A percentile compares a stretch with the other conserved stretches of the same genome.
phyloP scores from a whole-genome alignment of 2,113 vertebrate genomes.

The Pao palembangensis region DNA sequence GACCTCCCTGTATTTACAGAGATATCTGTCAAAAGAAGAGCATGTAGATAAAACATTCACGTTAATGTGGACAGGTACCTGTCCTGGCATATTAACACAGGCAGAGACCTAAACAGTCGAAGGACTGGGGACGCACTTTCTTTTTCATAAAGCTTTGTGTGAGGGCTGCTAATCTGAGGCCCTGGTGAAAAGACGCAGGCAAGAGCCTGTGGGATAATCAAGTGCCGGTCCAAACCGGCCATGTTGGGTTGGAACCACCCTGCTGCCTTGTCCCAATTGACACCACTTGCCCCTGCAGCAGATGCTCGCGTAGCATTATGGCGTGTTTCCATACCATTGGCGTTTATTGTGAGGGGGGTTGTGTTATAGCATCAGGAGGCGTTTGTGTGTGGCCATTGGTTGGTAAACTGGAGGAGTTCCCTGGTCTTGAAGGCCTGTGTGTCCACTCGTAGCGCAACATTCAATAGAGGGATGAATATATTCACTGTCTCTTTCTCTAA shows the following conservation, averaged over 20 bases:
- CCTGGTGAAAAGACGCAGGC: slow-evolving; percentile 4
- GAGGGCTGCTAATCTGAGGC: slow-evolving; percentile 3
- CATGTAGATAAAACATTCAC: too few relatives aligned
- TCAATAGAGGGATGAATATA: slow-evolving; percentile 34
- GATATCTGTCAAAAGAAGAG: too few relatives aligned
- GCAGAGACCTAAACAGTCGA: too few relatives aligned
- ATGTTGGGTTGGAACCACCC: slow-evolving; percentile 10
- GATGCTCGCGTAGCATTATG: slow-evolving; percentile 9
- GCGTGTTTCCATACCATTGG: slow-evolving; percentile 30
- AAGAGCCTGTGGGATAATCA: slow-evolving; percentile 14
- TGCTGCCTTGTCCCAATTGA: slow-evolving; percentile 1
- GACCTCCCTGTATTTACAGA: too few relatives aligned
- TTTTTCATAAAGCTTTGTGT: slow-evolving; percentile 15
- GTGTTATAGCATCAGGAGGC: slow-evolving; percentile 14
- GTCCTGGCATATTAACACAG: too few relatives aligned
- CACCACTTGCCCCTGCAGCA: slow-evolving; percentile 28
- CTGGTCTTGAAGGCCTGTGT: slow-evolving; percentile 45
- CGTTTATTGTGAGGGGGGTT: slow-evolving; percentile 30
- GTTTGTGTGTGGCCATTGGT: slow-evolving; percentile 26
- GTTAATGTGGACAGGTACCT: too few relatives aligned
- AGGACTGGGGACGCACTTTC: slow-evolving; percentile 25
- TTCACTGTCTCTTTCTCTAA: slow-evolving; percentile 9
- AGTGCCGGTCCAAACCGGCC: slow-evolving; percentile 15
- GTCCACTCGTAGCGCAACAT: slow-evolving; percentile 54
- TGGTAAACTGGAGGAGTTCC: slow-evolving; percentile 41